Evolutionary conservation across 2,113 vertebrate species (phyloP).

Genomic region (Euleptes europaea): DNA sequence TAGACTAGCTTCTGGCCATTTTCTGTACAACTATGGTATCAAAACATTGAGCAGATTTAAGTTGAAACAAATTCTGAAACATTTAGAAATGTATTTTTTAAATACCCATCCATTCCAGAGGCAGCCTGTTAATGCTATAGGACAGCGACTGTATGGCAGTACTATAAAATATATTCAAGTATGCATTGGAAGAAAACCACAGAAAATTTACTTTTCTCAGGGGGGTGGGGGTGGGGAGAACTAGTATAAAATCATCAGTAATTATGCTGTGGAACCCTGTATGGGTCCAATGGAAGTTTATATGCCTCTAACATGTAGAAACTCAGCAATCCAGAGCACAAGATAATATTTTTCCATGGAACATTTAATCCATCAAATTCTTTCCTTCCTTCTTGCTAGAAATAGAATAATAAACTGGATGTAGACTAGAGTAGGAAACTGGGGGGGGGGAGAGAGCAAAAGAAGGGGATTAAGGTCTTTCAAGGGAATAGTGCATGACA

Average conservation of each 20-base stretch:
- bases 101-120: neutral
- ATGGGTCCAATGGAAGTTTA: conserved; percentile 13
- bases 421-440: conserved; percentile 18
- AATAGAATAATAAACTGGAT: conserved; percentile 43
- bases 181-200: conserved; percentile 1
- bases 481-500: conserved; percentile 7
- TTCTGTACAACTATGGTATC: neutral
- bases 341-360: conserved; percentile 54
- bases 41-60: conserved; percentile 3
- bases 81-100: conserved; percentile 23
- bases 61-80: neutral
- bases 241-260: neutral
- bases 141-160: neutral
- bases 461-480: conserved; percentile 29
- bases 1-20: conserved; percentile 4
- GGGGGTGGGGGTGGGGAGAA: neutral
- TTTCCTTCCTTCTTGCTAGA: conserved; percentile 53
- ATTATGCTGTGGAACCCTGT: neutral
- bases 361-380: conserved; percentile 49
- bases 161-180: neutral
- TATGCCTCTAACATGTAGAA: conserved; percentile 37
- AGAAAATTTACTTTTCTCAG: conserved; percentile 11
- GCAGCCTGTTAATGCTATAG: neutral
- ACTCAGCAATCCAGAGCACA: conserved; percentile 23
- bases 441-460: conserved; percentile 44